Evolutionary conservation across 2,113 vertebrate genomes (phyloP).

Genomic region (Rhineura floridana): DNA sequence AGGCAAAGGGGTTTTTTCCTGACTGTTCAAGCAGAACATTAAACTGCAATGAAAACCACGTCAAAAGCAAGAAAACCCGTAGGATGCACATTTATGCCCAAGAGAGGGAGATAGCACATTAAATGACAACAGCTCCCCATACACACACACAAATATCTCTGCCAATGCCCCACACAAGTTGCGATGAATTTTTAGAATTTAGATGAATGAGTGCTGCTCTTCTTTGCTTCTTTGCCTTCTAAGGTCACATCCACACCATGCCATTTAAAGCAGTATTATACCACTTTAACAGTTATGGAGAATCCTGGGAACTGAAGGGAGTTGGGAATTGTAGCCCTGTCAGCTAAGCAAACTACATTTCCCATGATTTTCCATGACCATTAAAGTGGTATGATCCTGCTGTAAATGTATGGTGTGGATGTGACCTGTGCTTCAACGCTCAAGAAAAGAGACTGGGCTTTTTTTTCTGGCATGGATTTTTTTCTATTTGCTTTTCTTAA

Average conservation of each 20-base stretch:
- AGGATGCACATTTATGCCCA: neutral
- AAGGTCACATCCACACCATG: too few species aligned
- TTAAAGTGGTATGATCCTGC: too few species aligned
- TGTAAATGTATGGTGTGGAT: too few species aligned
- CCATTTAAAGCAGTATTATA: too few species aligned
- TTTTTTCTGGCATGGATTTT: neutral
- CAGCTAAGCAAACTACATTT: too few species aligned
- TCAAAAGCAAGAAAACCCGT: conserved; percentile 11
- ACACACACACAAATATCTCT: neutral
- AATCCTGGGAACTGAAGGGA: too few species aligned
- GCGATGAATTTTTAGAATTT: neutral
- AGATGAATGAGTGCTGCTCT: neutral
- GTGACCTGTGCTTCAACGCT: neutral
- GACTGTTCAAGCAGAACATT: conserved; percentile 4
- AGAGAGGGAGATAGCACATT: conserved; percentile 38
- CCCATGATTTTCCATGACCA: too few species aligned
- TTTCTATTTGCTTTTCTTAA: neutral
- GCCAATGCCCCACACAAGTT: neutral
- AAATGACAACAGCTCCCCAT: conserved; percentile 25
- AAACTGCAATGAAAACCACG: neutral
- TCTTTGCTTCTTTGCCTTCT: too few species aligned
- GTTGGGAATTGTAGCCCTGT: too few species aligned
- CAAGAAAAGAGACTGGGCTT: too few species aligned
- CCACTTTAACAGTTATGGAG: too few species aligned
- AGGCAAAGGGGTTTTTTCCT: conserved; percentile 14